These are phyloP conservation scores for Hylyphantes graminicola DNA, from an alignment of 1,140 invertebrate species.

Conservation along the genomic window DNA sequence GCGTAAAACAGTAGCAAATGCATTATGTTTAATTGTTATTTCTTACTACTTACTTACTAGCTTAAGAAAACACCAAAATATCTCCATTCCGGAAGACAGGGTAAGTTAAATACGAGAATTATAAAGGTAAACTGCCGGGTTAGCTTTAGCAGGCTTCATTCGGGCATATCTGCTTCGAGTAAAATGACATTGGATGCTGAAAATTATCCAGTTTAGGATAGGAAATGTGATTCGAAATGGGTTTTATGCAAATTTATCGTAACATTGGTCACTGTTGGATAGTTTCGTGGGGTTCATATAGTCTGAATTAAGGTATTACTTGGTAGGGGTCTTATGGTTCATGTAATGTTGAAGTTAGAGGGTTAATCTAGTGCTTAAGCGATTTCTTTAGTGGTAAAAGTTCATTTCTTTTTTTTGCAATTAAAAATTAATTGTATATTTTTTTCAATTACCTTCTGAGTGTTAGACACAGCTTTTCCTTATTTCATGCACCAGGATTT, in stretches of 20 bases:
- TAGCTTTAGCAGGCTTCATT: constrained; percentile 20
- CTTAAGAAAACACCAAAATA: no score
- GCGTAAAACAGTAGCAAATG: no score
- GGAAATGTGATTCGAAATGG: constrained; percentile 9
- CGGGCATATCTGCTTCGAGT: not conserved
- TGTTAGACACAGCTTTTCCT: no score
- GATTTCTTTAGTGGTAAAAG: no score
- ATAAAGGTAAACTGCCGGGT: constrained; percentile 24
- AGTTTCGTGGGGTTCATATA: not conserved
- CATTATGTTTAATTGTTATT: no score
- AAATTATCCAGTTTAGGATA: constrained; percentile 2
- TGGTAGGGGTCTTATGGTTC: not conserved
- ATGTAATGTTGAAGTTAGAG: not conserved
- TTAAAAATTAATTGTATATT: no score
- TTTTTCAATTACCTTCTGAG: no score
- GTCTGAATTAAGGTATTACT: not conserved
- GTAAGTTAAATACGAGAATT: constrained; percentile 42
- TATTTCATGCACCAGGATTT: no score
- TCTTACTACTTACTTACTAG: no score
- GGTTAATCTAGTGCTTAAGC: no score
- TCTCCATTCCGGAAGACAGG: not conserved
- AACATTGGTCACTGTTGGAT: not conserved
- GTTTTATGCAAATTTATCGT: constrained; percentile 31
- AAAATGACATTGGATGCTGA: constrained; percentile 15
- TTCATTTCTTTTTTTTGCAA: no score